These are phyloP conservation scores for Heliothis subflexa DNA, from an alignment of 1,140 invertebrate species.

Conservation along the genomic window DNA sequence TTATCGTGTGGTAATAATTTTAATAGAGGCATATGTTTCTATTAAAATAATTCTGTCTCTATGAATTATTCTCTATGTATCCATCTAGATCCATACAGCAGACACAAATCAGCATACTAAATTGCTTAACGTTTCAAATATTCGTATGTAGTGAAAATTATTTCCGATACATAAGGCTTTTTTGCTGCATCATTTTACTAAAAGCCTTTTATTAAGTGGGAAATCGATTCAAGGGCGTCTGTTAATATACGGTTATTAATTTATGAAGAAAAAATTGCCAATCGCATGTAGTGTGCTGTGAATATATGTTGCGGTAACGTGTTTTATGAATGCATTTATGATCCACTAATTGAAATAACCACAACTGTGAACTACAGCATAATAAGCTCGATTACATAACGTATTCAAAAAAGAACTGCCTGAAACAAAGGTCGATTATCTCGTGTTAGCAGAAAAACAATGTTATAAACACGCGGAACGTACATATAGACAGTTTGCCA, in stretches of 20 bases:
- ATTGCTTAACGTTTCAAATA: too few relatives aligned
- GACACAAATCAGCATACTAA: not conserved
- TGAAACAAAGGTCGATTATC: conserved; percentile 21
- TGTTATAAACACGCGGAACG: conserved; percentile 39
- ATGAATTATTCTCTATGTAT: too few relatives aligned
- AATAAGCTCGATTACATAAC: too few relatives aligned
- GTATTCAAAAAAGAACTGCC: too few relatives aligned
- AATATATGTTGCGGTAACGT: not conserved
- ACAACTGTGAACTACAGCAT: too few relatives aligned
- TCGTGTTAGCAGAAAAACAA: conserved; percentile 9
- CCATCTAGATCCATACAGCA: not conserved
- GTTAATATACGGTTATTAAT: conserved; percentile 11
- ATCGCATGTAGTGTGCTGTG: not conserved
- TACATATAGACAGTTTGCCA: conserved; percentile 32
- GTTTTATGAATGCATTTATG: not conserved
- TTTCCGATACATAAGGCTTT: not conserved
- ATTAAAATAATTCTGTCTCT: too few relatives aligned
- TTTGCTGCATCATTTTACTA: not conserved
- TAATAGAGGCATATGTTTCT: too few relatives aligned
- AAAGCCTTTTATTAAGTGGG: not conserved
- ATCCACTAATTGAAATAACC: not conserved
- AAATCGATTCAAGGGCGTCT: conserved; percentile 30
- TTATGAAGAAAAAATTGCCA: conserved; percentile 33
- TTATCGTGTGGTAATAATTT: too few relatives aligned
- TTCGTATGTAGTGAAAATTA: too few relatives aligned